These are phyloP conservation scores for Parasteatoda tepidariorum DNA, from an alignment of 1,140 invertebrate genomes.

Conservation along the genomic window DNA sequence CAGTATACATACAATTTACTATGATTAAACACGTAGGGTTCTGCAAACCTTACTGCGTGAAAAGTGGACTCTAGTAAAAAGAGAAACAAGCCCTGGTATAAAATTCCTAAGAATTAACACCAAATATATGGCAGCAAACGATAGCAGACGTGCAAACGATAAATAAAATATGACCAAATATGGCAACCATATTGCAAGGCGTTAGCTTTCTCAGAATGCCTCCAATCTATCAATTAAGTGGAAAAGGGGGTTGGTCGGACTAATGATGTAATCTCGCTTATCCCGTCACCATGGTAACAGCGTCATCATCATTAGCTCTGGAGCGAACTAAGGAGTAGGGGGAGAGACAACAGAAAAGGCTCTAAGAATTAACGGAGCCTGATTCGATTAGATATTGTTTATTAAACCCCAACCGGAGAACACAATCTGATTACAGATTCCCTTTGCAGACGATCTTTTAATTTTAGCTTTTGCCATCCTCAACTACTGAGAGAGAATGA, in stretches of 20 bases:
- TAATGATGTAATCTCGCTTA: slow-evolving; percentile 57
- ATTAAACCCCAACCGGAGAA: slow-evolving; percentile 52
- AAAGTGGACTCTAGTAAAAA: too few species aligned
- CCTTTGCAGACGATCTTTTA: slow-evolving; percentile 55
- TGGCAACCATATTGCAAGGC: background rate
- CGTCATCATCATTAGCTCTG: slow-evolving; percentile 58
- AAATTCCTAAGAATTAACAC: too few species aligned
- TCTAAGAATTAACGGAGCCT: slow-evolving; percentile 56
- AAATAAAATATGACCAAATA: slow-evolving; percentile 30
- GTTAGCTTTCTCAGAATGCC: background rate
- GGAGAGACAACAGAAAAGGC: background rate
- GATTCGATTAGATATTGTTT: slow-evolving; percentile 60
- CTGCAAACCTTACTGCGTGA: too few species aligned
- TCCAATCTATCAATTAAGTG: slow-evolving; percentile 58
- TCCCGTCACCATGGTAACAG: slow-evolving; percentile 47
- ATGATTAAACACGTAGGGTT: too few species aligned
- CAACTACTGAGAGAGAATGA: slow-evolving; percentile 34
- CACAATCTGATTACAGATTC: slow-evolving; percentile 49
- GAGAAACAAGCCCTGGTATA: too few species aligned
- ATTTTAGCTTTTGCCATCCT: slow-evolving; percentile 48
- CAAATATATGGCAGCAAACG: too few species aligned
- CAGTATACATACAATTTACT: too few species aligned
- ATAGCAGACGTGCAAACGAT: too few species aligned
- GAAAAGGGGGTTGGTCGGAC: slow-evolving; percentile 48
- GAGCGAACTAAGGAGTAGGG: background rate